phyloP scores from a whole-genome alignment of 1,140 invertebrate species.

The Drosophila neocordata region DNA sequence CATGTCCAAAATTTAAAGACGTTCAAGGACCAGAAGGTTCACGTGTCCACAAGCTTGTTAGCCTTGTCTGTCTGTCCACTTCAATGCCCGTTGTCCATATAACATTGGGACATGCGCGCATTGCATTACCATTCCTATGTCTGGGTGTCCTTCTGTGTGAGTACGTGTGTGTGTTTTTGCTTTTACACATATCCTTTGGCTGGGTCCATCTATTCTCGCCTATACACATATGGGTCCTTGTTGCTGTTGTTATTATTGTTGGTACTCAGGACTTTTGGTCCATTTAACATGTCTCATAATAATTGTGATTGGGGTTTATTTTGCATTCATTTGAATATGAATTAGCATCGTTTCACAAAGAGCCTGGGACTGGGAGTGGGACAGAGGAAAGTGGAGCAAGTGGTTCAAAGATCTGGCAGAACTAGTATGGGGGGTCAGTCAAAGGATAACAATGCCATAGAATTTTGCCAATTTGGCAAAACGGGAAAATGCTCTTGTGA shows the following conservation, averaged over 20 bases:
- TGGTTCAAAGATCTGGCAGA: not conserved
- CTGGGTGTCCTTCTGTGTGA: not conserved
- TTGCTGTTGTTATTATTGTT: constrained; percentile 38
- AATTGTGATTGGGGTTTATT: constrained; percentile 82
- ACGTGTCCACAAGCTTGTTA: constrained; percentile 19
- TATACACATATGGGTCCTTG: constrained; percentile 7
- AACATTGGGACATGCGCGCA: constrained; percentile 66
- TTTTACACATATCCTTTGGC: not conserved
- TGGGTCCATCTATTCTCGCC: constrained; percentile 3
- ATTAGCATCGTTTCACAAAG: constrained; percentile 73
- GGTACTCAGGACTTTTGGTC: constrained; percentile 78
- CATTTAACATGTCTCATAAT: constrained; percentile 82
- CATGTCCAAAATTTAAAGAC: not conserved
- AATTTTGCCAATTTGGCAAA: constrained; percentile 81
- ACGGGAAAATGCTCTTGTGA: constrained; percentile 62
- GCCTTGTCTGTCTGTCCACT: constrained; percentile 52
- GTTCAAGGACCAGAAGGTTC: not conserved
- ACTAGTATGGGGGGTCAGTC: constrained; percentile 24
- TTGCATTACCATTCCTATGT: constrained; percentile 40
- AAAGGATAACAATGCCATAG: constrained; percentile 56
- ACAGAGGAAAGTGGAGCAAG: not conserved
- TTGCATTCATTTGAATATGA: constrained; percentile 82
- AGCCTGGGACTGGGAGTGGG: not conserved
- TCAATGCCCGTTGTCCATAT: constrained; percentile 54
- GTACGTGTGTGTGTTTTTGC: constrained; percentile 7